Conservation (phyloP, 1,140 invertebrate genomes). For the Mamestra configurata region DNA sequence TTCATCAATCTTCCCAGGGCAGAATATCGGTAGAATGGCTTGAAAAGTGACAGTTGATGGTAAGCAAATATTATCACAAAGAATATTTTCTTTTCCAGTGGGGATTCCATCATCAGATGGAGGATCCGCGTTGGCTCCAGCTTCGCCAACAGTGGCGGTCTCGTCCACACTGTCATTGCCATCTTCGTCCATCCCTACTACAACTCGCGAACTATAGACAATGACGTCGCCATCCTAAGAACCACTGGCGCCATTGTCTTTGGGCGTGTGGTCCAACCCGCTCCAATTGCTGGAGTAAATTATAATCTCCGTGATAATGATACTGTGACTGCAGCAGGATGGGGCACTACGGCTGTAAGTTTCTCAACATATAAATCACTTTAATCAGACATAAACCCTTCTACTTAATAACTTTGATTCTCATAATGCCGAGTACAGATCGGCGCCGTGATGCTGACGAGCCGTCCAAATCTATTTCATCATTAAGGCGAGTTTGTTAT, state of each 20-base stretch:
- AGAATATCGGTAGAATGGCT: too few relatives aligned
- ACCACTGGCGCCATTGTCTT: conserved; percentile 71
- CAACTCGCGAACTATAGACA: conserved; percentile 87
- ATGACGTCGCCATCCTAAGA: conserved; percentile 88
- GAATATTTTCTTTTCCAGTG: conserved; percentile 57
- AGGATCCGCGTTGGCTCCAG: conserved; percentile 66
- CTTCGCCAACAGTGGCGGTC: conserved; percentile 61
- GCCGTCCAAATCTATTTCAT: too few relatives aligned
- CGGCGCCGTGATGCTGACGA: too few relatives aligned
- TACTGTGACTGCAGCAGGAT: conserved; percentile 48
- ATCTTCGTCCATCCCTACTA: conserved; percentile 86
- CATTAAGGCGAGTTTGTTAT: too few relatives aligned
- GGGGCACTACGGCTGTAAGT: conserved; percentile 58
- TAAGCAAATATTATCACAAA: too few relatives aligned
- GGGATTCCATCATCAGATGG: conserved; percentile 56
- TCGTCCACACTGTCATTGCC: conserved; percentile 58
- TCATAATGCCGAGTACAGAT: too few relatives aligned
- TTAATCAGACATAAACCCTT: too few relatives aligned
- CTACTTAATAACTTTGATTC: too few relatives aligned
- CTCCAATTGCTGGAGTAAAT: conserved; percentile 56
- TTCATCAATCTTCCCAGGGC: too few relatives aligned
- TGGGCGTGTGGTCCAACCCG: conserved; percentile 36
- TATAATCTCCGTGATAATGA: conserved; percentile 59
- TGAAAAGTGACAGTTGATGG: too few relatives aligned
- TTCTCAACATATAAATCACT: not conserved